Evolutionary conservation across 2,113 vertebrate species (phyloP).

Genomic region (Sarotherodon lohbergeri): DNA sequence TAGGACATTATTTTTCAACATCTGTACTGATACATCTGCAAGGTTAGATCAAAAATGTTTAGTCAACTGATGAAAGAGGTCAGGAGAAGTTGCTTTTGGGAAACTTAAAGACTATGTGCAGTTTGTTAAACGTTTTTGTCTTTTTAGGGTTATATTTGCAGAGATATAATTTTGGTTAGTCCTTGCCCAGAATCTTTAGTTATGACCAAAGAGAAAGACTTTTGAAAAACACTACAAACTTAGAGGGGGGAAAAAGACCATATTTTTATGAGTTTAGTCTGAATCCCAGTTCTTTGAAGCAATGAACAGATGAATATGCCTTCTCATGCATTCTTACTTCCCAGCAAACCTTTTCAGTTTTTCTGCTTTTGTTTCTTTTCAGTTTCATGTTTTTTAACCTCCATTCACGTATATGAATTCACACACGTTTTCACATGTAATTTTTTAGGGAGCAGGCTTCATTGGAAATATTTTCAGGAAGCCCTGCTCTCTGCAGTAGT

Average conservation of each 20-base stretch:
- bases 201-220: background rate
- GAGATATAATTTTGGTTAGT: constrained; percentile 5
- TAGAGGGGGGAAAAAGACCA: background rate
- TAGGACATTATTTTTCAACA: background rate
- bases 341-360: background rate
- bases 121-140: background rate
- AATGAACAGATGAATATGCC: constrained; percentile 40
- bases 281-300: constrained; percentile 14
- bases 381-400: background rate
- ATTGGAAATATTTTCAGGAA: background rate
- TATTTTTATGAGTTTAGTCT: constrained; percentile 3
- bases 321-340: background rate
- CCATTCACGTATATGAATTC: background rate
- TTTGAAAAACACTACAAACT: background rate
- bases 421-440: background rate
- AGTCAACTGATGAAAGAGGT: background rate
- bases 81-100: background rate
- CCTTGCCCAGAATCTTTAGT: constrained; percentile 2
- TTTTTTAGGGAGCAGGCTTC: background rate
- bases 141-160: background rate
- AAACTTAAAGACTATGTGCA: background rate
- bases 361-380: background rate
- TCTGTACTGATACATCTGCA: background rate
- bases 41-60: background rate
- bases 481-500: background rate